A percentile compares a stretch with the other conserved stretches of the same genome.
Evolutionary conservation across 2,888 invertebrate genomes (phyloP).

Genomic region (Cancer borealis): DNA sequence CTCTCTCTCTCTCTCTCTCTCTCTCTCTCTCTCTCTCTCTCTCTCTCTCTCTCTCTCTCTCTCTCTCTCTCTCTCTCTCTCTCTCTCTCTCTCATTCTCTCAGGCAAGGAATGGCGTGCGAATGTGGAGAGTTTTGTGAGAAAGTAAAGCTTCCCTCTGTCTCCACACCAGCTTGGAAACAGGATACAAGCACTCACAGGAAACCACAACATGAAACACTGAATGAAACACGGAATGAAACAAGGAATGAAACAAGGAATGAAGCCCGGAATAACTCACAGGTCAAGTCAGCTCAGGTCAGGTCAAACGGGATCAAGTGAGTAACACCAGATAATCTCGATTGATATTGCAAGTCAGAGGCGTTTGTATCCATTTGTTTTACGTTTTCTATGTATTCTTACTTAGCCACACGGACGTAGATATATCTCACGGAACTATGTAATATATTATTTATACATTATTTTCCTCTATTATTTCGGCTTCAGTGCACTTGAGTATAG

Average conservation of each 20-base stretch:
- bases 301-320: not conserved
- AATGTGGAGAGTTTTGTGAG: not conserved
- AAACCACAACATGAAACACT: not conserved
- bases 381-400: not conserved
- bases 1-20: conserved; percentile 18
- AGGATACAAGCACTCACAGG: not conserved
- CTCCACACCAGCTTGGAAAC: not conserved
- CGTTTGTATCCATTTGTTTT: not conserved
- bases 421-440: not conserved
- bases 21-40: conserved; percentile 20
- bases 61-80: conserved; percentile 40
- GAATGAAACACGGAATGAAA: no score
- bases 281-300: not conserved
- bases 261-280: not conserved
- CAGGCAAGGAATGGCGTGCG: not conserved
- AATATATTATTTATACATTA: not conserved
- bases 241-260: no score
- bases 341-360: not conserved
- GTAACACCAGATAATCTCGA: not conserved
- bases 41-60: conserved; percentile 39
- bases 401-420: not conserved
- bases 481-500: not conserved
- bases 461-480: not conserved
- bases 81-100: not conserved
- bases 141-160: not conserved